Conservation (phyloP, 1,140 invertebrate species). For the Drosophila repletoides region DNA sequence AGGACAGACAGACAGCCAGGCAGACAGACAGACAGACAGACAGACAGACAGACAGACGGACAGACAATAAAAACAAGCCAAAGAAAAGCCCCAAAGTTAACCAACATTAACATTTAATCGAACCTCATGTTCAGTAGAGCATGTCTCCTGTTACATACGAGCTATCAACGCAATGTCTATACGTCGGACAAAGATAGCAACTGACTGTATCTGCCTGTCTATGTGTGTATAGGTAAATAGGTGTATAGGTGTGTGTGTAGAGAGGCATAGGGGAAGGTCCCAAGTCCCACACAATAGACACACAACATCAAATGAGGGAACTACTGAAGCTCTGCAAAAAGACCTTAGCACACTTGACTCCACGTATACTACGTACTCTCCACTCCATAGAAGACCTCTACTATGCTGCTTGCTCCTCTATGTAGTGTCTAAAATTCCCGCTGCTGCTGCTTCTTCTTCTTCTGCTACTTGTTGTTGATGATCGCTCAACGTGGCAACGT, state of each 20-base stretch:
- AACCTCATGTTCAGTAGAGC: constrained; percentile 82
- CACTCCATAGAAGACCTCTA: neutral
- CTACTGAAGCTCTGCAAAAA: constrained; percentile 78
- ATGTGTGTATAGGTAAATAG: neutral
- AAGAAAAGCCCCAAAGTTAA: constrained; percentile 82
- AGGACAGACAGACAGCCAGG: constrained; percentile 1
- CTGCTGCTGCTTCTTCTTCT: constrained; percentile 1
- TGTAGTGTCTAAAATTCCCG: constrained; percentile 12
- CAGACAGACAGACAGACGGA: constrained; percentile 6
- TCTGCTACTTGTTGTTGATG: constrained; percentile 29
- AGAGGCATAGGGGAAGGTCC: constrained; percentile 32
- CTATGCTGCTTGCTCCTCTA: no score
- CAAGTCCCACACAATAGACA: constrained; percentile 49
- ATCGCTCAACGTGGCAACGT: constrained; percentile 54
- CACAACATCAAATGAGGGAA: constrained; percentile 57
- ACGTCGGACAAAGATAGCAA: constrained; percentile 12
- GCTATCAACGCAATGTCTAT: constrained; percentile 42
- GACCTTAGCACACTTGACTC: constrained; percentile 68
- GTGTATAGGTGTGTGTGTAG: neutral
- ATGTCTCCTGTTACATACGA: constrained; percentile 81
- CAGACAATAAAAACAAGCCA: constrained; percentile 60
- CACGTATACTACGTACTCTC: constrained; percentile 13
- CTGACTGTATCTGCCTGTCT: no score
- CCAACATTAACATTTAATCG: constrained; percentile 83
- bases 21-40: neutral